phyloP scores from a whole-genome alignment of 1,140 invertebrate species.

The Ectropis grisescens region DNA sequence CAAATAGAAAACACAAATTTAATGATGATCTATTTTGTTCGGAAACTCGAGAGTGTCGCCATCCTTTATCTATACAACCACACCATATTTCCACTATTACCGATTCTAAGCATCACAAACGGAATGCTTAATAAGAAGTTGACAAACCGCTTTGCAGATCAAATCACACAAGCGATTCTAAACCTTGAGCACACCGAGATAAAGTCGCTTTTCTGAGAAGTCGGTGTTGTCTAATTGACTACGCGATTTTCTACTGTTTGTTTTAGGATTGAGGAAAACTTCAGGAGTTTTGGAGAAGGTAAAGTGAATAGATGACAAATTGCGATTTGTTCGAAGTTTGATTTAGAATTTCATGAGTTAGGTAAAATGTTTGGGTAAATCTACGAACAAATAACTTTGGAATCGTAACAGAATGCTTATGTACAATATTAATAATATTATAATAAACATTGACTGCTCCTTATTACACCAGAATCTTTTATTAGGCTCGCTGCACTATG shows the following conservation, averaged over 20 bases:
- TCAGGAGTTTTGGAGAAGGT: not conserved
- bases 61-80: too few species aligned
- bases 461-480: too few species aligned
- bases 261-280: not conserved
- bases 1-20: too few species aligned
- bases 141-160: not conserved
- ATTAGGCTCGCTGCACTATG: too few species aligned
- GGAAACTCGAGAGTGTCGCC: too few species aligned
- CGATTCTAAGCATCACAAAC: slow-evolving; percentile 1
- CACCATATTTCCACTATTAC: too few species aligned
- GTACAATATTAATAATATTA: too few species aligned
- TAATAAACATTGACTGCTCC: too few species aligned
- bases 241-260: not conserved
- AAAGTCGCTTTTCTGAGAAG: not conserved
- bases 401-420: too few species aligned
- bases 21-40: too few species aligned
- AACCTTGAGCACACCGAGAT: not conserved
- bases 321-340: not conserved
- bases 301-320: not conserved
- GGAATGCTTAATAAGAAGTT: slow-evolving; percentile 4
- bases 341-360: not conserved
- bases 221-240: not conserved
- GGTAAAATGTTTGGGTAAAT: too few species aligned
- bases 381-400: too few species aligned
- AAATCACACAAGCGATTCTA: not conserved